Base-by-base conservation (phyloP, 1,140 invertebrate species). In the Formica exsecta region DNA sequence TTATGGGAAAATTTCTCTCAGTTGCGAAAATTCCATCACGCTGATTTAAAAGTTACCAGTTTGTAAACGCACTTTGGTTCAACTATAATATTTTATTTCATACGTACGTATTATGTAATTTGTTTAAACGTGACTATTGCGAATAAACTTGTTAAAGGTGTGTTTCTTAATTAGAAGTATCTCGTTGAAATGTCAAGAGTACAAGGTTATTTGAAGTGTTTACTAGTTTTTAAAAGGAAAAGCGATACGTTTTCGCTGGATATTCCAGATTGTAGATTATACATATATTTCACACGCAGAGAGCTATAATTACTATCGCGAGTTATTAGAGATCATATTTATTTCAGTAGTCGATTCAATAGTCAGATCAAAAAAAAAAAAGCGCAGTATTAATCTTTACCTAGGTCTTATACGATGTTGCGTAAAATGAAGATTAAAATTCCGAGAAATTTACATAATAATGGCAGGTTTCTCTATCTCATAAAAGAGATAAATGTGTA, bases 391-490 rank as follows among this genome's bases (percentile, higher is more conserved):
- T 48, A 48, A 16, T 68, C 5, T 25, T 57, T 41, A 80, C 8
- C 32, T 80, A 51, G 16, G 0, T 19, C 41, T 41, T 5, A 5
- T 54, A n/a, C 3, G 0, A 29, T 32, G 22, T 80, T 57, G 48
- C 9, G n/a, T 44, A 54, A 79, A 48, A n/a, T 70, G 16, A 70
- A 13, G 9, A 66, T 66, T 66, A 16, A 29, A 68, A 80, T 41
- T 25, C 6, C 1, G 1, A 61, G 32, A 59, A 70, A 29, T 57
- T 70, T 70, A 80, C 8, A 8, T 54, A 68, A 79, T 68, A 79
- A 80, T 54, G 13, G 54, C 0, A 66, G 8, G 4, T 29, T 75
- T 3, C 4, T n/a, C 4, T 57, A n/a, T 16, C 19, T 32, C n/a
- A 32, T 64, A 44, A 48, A 38, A 16, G 4, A 6, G 9, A 22